Percentiles rank a stretch among this genome's conserved stretches.
Conservation (phyloP, 2,888 invertebrate species). For the Griposia aprilina region DNA sequence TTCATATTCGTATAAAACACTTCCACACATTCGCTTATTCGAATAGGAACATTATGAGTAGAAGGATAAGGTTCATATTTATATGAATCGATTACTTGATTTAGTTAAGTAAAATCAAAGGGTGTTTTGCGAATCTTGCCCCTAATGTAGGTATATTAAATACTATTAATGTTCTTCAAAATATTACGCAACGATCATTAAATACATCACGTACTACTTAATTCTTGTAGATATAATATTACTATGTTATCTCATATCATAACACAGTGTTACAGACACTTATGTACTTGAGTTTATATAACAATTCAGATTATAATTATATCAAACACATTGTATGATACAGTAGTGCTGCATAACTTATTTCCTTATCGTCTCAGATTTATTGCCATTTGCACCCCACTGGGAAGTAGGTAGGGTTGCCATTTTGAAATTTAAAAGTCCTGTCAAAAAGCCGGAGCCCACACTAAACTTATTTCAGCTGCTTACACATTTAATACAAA, state of each 20-base stretch:
- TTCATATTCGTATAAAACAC: neutral
- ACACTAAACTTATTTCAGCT: no score
- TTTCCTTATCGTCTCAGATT: neutral
- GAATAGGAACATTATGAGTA: neutral
- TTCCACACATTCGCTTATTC: neutral
- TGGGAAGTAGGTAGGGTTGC: no score
- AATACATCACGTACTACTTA: neutral
- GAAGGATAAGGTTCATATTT: neutral
- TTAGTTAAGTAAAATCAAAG: neutral
- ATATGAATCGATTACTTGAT: neutral
- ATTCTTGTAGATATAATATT: conserved; percentile 9
- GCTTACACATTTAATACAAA: no score
- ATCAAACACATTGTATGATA: conserved; percentile 12
- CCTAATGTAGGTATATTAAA: neutral
- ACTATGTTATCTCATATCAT: conserved; percentile 23
- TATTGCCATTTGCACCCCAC: no score
- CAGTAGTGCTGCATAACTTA: neutral
- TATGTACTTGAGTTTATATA: conserved; percentile 13
- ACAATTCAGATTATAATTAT: neutral
- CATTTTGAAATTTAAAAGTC: no score
- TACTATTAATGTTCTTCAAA: no score
- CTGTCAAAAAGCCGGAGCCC: no score
- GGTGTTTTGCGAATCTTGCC: neutral
- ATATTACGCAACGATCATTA: neutral
- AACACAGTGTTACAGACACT: conserved; percentile 28